Evolutionary conservation across 2,797 vertebrate species (phyloP), one percentile per base, ranked within the genome.

Genomic region (Thamnophis elegans): DNA sequence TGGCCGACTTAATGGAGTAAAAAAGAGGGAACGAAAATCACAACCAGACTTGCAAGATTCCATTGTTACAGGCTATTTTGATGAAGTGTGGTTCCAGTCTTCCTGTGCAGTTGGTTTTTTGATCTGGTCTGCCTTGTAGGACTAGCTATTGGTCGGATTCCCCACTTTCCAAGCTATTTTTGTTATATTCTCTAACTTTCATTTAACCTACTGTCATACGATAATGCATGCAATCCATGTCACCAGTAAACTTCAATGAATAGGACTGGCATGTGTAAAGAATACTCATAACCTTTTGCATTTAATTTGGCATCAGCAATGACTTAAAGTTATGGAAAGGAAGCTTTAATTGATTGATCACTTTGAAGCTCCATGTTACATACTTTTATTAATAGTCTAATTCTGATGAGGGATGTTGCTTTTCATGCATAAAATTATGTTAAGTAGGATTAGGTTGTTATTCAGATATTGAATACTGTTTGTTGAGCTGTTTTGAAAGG

Each of bases 401-500:
- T 92, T 55, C 73, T 89, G 25, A 85, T 89, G n/a, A 60, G 47
- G 56, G 65, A 20, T 16, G n/a, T 78, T 92, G 91, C 56, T 85
- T 92, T 88, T 54, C 59, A n/a, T 32, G 68, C 87, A 54, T 53
- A 62, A 82, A 85, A 28, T 73, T 85, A 53, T 92, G 55, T 82
- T 59, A 82, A 85, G 58, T 85, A 62, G 68, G 62, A 56, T 32
- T 88, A 91, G 14, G 60, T 89, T 92, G 73, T 85, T 89, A 53
- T 86, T 85, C 47, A 55, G 73, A 26, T 89, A 42, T 53, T 32
- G 25, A 89, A 89, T 55, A 54, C 32, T 89, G 56, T 53, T 82
- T 86, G 73, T 86, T 89, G 73, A 92, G 54, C 91, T 82, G 55
- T 89, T 85, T 86, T 68, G 53, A 92, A 89, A 92, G 78, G 92